phyloP scores from a whole-genome alignment of 2,113 vertebrate genomes.

The Clarias batrachus region DNA sequence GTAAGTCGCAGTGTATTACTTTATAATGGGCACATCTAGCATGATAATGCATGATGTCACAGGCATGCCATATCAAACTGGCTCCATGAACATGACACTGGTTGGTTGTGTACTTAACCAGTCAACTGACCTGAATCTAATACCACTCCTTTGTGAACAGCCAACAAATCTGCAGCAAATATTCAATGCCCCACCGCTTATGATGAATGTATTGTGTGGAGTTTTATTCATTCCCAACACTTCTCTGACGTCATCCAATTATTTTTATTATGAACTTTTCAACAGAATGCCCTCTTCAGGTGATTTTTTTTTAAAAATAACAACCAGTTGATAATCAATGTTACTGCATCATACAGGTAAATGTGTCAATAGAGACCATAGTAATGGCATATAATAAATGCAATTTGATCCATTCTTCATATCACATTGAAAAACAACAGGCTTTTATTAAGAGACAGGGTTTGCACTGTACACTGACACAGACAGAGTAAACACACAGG shows the following conservation, averaged over 20 bases:
- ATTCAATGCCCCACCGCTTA: background rate
- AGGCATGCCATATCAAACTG: background rate
- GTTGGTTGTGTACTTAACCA: background rate
- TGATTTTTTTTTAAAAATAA: slow-evolving; percentile 65
- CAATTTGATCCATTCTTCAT: slow-evolving; percentile 75
- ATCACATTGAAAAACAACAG: slow-evolving; percentile 78
- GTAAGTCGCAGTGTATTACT: background rate
- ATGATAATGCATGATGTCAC: background rate
- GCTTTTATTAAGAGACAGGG: slow-evolving; percentile 76
- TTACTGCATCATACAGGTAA: slow-evolving; percentile 69
- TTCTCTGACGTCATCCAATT: slow-evolving; percentile 68
- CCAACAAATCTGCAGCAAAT: background rate
- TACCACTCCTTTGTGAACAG: background rate
- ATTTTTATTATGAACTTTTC: slow-evolving; percentile 81
- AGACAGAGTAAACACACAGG: slow-evolving; percentile 71
- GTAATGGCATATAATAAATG: slow-evolving; percentile 73
- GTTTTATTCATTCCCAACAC: slow-evolving; percentile 38
- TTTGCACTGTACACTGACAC: slow-evolving; percentile 81
- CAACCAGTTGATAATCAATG: slow-evolving; percentile 71
- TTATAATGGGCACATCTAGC: background rate
- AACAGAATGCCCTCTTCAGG: slow-evolving; percentile 65
- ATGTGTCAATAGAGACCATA: slow-evolving; percentile 70
- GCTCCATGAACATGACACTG: background rate
- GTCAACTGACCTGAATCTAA: background rate
- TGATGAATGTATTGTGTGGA: background rate